A percentile compares a stretch with the other conserved stretches of the same genome.
Evolutionary conservation across 2,888 invertebrate species (phyloP).

Genomic region (Lutraria lutraria): DNA sequence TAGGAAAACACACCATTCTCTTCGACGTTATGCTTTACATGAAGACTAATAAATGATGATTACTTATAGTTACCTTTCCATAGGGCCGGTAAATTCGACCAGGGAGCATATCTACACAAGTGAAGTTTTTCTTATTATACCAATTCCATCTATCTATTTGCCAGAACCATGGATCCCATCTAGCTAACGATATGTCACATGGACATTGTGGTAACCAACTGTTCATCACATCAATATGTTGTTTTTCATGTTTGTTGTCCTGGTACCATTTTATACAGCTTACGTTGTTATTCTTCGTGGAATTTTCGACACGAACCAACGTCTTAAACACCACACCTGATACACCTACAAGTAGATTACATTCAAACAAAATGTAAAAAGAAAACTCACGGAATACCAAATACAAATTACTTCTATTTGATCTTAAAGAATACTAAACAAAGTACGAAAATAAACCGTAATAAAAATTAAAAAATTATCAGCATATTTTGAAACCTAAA

Average conservation of each 20-base stretch:
- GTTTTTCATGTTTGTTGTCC: conserved; percentile 19
- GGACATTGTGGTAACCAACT: conserved; percentile 47
- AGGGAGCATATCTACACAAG: conserved; percentile 38
- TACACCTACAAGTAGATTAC: background rate
- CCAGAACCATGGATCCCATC: conserved; percentile 57
- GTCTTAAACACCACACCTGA: conserved; percentile 33
- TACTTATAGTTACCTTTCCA: conserved; percentile 45
- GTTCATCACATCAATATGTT: background rate
- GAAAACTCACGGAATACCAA: background rate
- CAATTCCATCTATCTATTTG: conserved; percentile 10
- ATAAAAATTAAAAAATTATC: background rate
- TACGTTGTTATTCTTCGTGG: conserved; percentile 1
- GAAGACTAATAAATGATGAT: background rate
- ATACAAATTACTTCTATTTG: background rate
- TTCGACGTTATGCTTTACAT: background rate
- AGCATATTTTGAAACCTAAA: background rate
- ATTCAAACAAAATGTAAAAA: too few species aligned
- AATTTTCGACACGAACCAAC: background rate
- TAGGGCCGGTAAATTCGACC: conserved; percentile 13
- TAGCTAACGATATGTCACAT: conserved; percentile 44
- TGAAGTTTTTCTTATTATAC: background rate
- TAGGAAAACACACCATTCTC: background rate
- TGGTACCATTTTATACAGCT: conserved; percentile 47
- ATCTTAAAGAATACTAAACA: background rate
- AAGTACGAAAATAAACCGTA: background rate